Base-by-base conservation (phyloP, 2,113 vertebrate species). In the Glaucidium brasilianum region DNA sequence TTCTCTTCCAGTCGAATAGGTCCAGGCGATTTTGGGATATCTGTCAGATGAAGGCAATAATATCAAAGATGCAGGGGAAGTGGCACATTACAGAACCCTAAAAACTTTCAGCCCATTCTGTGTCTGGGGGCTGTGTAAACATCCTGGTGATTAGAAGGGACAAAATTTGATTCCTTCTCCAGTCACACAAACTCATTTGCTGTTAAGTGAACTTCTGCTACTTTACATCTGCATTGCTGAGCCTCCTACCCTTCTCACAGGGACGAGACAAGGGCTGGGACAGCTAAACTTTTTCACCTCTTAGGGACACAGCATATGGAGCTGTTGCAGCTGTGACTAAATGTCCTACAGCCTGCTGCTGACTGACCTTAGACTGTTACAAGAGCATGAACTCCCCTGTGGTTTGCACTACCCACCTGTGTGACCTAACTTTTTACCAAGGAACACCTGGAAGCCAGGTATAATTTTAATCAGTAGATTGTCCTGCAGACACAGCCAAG, bases 1-100 rank as follows among this genome's bases (percentile, higher is more conserved):
- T 99, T 99, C 95, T 99, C 98, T 63, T 98, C 97, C 60, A 99
- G 34, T n/a, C 73, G 80, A 91, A 99, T 96, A 30, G 98, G 98
- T 20, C 99, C 99, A 4, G 99, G 98, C 0, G 99, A 76, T 75
- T 98, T 98, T 1, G 99, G 99, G 89, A 98, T 94, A 60, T 98
- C 99, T 99, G 94, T 19, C 47, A 87, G 88, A 29, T 32, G 56
- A 90, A 94, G 45, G n/a, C 94, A 92, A 79, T 3, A 35, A 8
- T 22, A 73, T 29, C 17, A 82, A 41, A 82, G 52, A 25, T 14
- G 35, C 3, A 60, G n/a, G 47, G 20, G 80, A 71, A 67, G 59
- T 6, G 19, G 68, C 74, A 60, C 34, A 56, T 18, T 13, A 27
- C 21, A 80, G 66, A 88, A 66, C 41, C 12, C 37, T 66, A 37